Conservation (phyloP, 2,113 vertebrate genomes). For the Strix aluco region DNA sequence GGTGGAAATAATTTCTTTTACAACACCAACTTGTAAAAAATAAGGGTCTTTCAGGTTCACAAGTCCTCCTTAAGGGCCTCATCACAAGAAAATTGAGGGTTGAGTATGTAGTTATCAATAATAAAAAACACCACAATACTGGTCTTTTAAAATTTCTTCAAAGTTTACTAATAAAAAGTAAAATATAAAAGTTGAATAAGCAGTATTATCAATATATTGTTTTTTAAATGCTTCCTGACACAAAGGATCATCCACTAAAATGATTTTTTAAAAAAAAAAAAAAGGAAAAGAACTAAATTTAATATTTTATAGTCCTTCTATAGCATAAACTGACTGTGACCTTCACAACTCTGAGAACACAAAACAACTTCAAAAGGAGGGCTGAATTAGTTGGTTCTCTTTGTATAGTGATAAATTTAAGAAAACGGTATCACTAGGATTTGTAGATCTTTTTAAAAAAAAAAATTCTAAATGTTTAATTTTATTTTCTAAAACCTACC, state of each 20-base stretch:
- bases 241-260: neutral
- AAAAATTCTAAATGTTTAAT: neutral
- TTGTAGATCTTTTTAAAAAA: neutral
- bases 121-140: accelerated
- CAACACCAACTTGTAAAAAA: neutral
- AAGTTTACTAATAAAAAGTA: neutral
- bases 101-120: neutral
- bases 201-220: neutral
- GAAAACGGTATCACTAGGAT: neutral
- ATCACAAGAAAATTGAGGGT: neutral
- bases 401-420: neutral
- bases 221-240: neutral
- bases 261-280: neutral
- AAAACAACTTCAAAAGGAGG: neutral
- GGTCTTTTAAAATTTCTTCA: neutral
- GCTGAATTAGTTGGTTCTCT: neutral
- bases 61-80: neutral
- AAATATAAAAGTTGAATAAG: neutral
- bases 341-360: neutral
- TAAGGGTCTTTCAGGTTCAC: neutral
- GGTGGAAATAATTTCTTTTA: neutral
- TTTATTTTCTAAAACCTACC: neutral
- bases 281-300: neutral
- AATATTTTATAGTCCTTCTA: neutral
- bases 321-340: neutral